Conservation (phyloP, 2,888 invertebrate species). For the Schrankia costaestrigalis region DNA sequence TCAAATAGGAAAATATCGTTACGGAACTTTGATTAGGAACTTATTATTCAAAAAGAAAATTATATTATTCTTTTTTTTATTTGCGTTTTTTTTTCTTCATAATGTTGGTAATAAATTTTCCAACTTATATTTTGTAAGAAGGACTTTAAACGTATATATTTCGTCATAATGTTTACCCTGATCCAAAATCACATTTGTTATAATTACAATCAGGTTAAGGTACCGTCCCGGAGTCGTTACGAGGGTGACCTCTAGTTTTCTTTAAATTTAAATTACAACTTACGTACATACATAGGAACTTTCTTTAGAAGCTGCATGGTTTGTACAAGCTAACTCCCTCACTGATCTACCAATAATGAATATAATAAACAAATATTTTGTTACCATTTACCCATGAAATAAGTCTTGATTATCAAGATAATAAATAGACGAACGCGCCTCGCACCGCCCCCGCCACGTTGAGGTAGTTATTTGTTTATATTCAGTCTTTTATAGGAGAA, state of each 20-base stretch:
- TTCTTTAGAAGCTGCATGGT: conserved; percentile 81
- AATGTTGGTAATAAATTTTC: background rate
- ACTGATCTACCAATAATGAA: conserved; percentile 77
- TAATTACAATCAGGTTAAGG: conserved; percentile 49
- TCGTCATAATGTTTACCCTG: conserved; percentile 63
- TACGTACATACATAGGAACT: conserved; percentile 81
- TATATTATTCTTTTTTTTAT: background rate
- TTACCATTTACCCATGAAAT: conserved; percentile 60
- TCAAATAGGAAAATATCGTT: conserved; percentile 17
- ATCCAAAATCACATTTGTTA: conserved; percentile 61
- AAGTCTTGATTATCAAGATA: conserved; percentile 64
- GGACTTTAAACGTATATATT: conserved; percentile 22
- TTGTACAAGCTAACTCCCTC: conserved; percentile 80
- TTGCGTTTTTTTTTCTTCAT: background rate
- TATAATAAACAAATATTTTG: conserved; percentile 66
- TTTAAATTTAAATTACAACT: conserved; percentile 75
- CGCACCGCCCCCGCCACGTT: conserved; percentile 37
- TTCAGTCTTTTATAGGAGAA: conserved; percentile 30
- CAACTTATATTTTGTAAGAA: conserved; percentile 7
- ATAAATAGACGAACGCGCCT: conserved; percentile 33
- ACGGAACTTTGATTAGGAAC: conserved; percentile 50
- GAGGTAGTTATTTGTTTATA: conserved; percentile 17
- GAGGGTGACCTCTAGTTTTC: conserved; percentile 66
- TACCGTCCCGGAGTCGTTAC: conserved; percentile 51
- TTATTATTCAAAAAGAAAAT: conserved; percentile 17